Percentiles rank a stretch among this genome's conserved stretches.
Evolutionary conservation across 1,140 invertebrate genomes (phyloP).

Genomic region (Ditylenchus dipsaci): DNA sequence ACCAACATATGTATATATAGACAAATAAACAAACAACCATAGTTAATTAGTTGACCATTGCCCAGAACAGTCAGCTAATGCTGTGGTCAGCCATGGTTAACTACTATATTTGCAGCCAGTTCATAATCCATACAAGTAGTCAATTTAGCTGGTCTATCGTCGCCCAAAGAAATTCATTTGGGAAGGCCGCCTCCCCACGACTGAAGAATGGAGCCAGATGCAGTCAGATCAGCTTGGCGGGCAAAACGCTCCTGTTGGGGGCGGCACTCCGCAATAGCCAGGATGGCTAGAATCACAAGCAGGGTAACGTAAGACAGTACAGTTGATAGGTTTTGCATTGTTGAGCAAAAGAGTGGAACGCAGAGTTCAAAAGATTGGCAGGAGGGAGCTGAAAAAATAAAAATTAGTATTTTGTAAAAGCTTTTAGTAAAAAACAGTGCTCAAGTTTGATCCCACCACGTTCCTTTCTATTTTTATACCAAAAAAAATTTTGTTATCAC

Average conservation of each 20-base stretch:
- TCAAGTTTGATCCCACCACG: too few species aligned
- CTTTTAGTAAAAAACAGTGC: background rate
- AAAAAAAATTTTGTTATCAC: too few species aligned
- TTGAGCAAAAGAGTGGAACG: background rate
- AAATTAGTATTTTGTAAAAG: background rate
- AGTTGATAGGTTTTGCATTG: background rate
- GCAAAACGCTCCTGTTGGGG: background rate
- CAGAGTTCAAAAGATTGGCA: background rate
- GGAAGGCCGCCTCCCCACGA: conserved; percentile 10
- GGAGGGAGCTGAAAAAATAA: background rate
- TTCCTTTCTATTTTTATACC: too few species aligned
- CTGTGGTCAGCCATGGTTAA: too few species aligned
- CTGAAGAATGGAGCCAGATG: conserved; percentile 12
- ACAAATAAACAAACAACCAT: too few species aligned
- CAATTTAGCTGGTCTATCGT: background rate
- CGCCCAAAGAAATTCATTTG: conserved; percentile 5
- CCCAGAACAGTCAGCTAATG: too few species aligned
- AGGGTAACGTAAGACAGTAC: background rate
- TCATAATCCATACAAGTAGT: too few species aligned
- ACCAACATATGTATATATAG: too few species aligned
- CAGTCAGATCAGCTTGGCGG: conserved; percentile 8
- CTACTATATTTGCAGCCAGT: too few species aligned
- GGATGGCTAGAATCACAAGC: background rate
- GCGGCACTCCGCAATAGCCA: background rate
- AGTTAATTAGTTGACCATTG: too few species aligned